Conservation (phyloP, 2,113 vertebrate species). For the Hyperopisus bebe region DNA sequence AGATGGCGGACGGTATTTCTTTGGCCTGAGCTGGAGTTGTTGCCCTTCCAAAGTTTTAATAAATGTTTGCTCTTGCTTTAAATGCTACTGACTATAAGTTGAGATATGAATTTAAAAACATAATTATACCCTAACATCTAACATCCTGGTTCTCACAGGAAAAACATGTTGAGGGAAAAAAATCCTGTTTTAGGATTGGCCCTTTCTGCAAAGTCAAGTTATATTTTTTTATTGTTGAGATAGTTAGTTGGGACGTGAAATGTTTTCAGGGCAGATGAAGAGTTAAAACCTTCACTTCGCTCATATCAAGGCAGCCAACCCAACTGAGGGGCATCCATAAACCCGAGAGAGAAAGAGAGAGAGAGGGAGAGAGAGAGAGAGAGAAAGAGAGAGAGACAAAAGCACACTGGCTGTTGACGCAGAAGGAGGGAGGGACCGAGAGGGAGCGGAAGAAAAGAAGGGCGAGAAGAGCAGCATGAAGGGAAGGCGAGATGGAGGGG, state of each 20-base stretch:
- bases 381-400: not conserved
- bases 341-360: not conserved
- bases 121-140: not conserved
- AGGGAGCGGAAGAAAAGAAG: conserved; percentile 3
- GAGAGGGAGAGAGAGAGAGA: not conserved
- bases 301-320: conserved; percentile 3
- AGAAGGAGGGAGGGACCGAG: not conserved
- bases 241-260: not conserved
- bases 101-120: not conserved
- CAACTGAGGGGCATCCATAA: conserved; percentile 3
- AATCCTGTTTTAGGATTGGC: not conserved
- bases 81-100: not conserved
- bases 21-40: not conserved
- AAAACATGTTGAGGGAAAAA: not conserved
- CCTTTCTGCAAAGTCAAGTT: not conserved
- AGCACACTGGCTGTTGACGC: not conserved
- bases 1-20: not conserved
- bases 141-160: not conserved
- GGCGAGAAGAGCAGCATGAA: conserved; percentile 14
- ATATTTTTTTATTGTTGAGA: not conserved
- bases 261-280: not conserved
- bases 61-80: not conserved
- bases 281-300: not conserved
- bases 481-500: not conserved
- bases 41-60: not conserved